Conservation (phyloP, 2,797 vertebrate genomes). For the Fistularia commersonii region DNA sequence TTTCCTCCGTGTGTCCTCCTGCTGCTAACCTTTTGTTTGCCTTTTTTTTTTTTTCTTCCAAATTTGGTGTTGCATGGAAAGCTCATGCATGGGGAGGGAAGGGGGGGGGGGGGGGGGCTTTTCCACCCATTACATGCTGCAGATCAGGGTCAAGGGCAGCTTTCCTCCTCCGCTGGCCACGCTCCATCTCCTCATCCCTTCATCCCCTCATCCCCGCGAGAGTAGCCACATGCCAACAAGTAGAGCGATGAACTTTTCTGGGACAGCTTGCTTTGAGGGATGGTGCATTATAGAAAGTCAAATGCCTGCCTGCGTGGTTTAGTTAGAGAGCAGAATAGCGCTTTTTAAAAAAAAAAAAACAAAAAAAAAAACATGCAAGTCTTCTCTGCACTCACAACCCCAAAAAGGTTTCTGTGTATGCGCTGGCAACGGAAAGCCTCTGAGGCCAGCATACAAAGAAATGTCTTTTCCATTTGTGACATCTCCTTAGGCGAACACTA, state of each 20-base stretch:
- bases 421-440: too few relatives aligned
- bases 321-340: too few relatives aligned
- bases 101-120: not conserved
- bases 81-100: too few relatives aligned
- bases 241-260: conserved; percentile 65
- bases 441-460: too few relatives aligned
- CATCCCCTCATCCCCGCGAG: conserved; percentile 28
- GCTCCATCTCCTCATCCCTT: conserved; percentile 46
- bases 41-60: too few relatives aligned
- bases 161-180: conserved; percentile 43
- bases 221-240: conserved; percentile 50
- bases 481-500: too few relatives aligned
- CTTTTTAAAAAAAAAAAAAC: too few relatives aligned
- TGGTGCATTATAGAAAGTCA: conserved; percentile 2
- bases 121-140: conserved; percentile 13
- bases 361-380: too few relatives aligned
- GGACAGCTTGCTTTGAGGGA: conserved; percentile 44
- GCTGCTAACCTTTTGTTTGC: conserved; percentile 41
- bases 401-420: too few relatives aligned
- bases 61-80: too few relatives aligned
- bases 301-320: not conserved
- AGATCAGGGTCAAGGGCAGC: conserved; percentile 64
- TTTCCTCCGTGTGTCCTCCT: conserved; percentile 14
- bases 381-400: too few relatives aligned
- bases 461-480: too few relatives aligned